phyloP scores from a whole-genome alignment of 2,113 vertebrate genomes.

The Excalfactoria chinensis region DNA sequence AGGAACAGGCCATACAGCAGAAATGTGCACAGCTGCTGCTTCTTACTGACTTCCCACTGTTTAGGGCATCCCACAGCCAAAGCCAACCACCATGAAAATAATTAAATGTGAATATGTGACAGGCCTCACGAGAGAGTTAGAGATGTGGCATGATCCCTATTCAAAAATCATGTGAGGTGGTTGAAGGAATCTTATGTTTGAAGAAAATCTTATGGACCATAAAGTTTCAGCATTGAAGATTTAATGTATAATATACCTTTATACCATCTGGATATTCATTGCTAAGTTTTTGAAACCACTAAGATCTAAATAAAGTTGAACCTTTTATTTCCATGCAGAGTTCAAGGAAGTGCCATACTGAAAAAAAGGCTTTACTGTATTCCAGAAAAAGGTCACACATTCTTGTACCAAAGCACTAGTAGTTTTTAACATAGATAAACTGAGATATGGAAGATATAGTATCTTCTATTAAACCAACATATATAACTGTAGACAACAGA shows the following conservation, averaged over 20 bases:
- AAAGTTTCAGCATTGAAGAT: neutral
- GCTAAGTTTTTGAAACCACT: neutral
- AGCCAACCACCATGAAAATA: neutral
- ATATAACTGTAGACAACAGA: neutral
- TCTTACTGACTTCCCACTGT: neutral
- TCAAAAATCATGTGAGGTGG: neutral
- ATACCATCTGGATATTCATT: neutral
- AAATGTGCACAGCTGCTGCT: neutral
- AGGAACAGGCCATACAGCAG: neutral
- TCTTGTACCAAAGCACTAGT: neutral
- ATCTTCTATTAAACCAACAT: neutral
- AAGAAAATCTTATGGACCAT: neutral
- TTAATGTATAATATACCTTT: neutral
- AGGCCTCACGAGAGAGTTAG: neutral
- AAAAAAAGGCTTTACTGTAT: neutral
- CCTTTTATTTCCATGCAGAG: neutral
- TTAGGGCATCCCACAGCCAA: neutral
- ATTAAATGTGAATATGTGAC: neutral
- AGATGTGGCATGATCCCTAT: neutral
- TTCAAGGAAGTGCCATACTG: neutral
- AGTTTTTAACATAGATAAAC: neutral
- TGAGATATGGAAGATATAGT: neutral
- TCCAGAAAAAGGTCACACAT: neutral
- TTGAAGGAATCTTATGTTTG: neutral
- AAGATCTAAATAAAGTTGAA: neutral